Percentiles rank a stretch among this genome's conserved stretches.
Conservation (phyloP, 2,888 invertebrate species). For the Orchesellides sinensis region DNA sequence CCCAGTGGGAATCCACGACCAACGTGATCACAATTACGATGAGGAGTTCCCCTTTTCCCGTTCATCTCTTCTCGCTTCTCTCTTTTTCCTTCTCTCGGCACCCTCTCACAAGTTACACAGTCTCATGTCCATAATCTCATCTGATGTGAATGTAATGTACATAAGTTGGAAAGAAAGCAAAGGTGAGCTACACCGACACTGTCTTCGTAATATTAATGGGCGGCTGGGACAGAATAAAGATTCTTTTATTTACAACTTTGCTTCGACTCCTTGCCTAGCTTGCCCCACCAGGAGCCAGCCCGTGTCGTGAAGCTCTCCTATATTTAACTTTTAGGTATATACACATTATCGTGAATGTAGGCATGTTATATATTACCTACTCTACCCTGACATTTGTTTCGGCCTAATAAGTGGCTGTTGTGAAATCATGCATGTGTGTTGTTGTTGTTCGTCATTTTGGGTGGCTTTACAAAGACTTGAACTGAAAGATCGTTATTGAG, state of each 20-base stretch:
- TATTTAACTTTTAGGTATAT: neutral
- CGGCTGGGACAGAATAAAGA: constrained; percentile 62
- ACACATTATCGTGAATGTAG: neutral
- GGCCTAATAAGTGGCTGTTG: constrained; percentile 46
- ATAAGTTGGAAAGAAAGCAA: constrained; percentile 56
- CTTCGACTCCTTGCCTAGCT: neutral
- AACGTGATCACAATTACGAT: constrained; percentile 66
- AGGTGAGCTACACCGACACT: constrained; percentile 49
- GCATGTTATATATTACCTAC: neutral
- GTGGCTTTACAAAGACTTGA: constrained; percentile 23
- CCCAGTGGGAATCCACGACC: constrained; percentile 66
- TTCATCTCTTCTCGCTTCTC: constrained; percentile 9
- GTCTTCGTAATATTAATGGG: constrained; percentile 54
- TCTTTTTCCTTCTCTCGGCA: constrained; percentile 16
- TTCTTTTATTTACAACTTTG: constrained; percentile 53
- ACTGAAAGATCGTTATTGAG: constrained; percentile 10
- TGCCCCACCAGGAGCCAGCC: neutral
- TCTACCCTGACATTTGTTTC: constrained; percentile 42
- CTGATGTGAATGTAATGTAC: constrained; percentile 57
- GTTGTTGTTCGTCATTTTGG: constrained; percentile 48
- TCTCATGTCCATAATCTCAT: constrained; percentile 62
- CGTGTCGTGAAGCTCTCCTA: neutral
- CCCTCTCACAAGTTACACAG: constrained; percentile 49
- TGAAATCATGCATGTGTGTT: constrained; percentile 29
- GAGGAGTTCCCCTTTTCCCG: constrained; percentile 36